Conservation (phyloP, 2,113 vertebrate genomes). For the Ascaphus truei region DNA sequence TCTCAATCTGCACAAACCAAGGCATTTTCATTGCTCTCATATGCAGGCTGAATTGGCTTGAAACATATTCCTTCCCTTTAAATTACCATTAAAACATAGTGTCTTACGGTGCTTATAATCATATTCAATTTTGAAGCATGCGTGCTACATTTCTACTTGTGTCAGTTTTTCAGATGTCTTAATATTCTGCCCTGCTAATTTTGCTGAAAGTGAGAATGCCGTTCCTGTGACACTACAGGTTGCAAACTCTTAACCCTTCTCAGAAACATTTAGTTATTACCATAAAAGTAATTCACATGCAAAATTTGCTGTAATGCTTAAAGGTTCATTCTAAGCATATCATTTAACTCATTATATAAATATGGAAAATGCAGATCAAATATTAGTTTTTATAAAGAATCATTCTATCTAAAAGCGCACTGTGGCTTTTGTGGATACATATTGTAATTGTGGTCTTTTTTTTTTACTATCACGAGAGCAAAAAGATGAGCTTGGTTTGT, state of each 20-base stretch:
- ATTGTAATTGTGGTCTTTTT: too few species aligned
- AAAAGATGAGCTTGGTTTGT: too few species aligned
- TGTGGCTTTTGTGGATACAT: too few species aligned
- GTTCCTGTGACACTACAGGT: slow-evolving; percentile 64
- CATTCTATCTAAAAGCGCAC: too few species aligned
- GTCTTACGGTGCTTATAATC: slow-evolving; percentile 62
- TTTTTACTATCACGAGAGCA: too few species aligned
- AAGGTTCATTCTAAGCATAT: slow-evolving; percentile 52
- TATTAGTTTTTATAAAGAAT: slow-evolving; percentile 41
- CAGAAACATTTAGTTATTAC: slow-evolving; percentile 44
- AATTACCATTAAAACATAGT: slow-evolving; percentile 60
- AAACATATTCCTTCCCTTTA: slow-evolving; percentile 51
- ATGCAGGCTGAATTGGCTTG: slow-evolving; percentile 53
- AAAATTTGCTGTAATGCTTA: slow-evolving; percentile 51
- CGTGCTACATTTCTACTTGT: slow-evolving; percentile 61
- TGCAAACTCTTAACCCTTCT: slow-evolving; percentile 60
- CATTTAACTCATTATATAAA: slow-evolving; percentile 64
- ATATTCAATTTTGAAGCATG: slow-evolving; percentile 52
- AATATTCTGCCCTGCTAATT: slow-evolving; percentile 65
- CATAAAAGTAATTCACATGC: slow-evolving; percentile 57
- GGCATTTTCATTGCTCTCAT: slow-evolving; percentile 42
- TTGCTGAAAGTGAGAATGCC: slow-evolving; percentile 61
- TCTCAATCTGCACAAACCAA: slow-evolving; percentile 42
- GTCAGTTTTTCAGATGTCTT: slow-evolving; percentile 64
- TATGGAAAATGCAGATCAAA: slow-evolving; percentile 50